A percentile compares a stretch with the other conserved stretches of the same genome.
Conservation (phyloP, 2,113 vertebrate genomes). For the Hemiscyllium ocellatum region DNA sequence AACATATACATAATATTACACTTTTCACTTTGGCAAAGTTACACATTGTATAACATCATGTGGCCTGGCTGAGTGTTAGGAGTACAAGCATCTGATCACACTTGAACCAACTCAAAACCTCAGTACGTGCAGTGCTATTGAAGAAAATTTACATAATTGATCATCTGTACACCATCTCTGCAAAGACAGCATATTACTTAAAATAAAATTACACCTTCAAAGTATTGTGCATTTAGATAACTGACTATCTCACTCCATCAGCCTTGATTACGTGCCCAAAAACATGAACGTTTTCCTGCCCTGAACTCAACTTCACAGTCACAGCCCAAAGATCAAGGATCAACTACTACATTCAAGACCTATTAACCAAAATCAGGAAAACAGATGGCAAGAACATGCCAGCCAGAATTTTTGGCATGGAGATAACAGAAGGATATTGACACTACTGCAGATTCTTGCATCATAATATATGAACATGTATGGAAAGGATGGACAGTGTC, state of each 20-base stretch:
- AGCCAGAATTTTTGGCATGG: too few species aligned
- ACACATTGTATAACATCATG: too few species aligned
- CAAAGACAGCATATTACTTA: neutral
- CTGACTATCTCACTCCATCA: neutral
- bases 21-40: too few species aligned
- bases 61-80: neutral
- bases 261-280: neutral
- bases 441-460: neutral
- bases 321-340: neutral
- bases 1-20: too few species aligned
- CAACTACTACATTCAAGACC: neutral
- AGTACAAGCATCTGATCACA: neutral
- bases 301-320: neutral
- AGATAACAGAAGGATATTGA: too few species aligned
- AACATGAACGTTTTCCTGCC: neutral
- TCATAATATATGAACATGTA: neutral
- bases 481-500: neutral
- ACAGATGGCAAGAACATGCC: neutral
- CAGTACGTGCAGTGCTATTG: too few species aligned
- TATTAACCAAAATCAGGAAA: neutral
- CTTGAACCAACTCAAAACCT: neutral
- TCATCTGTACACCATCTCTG: neutral
- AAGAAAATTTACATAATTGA: neutral
- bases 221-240: neutral
- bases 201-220: neutral